phyloP scores from a whole-genome alignment of 1,140 invertebrate species.

The Drosophila grimshawi region DNA sequence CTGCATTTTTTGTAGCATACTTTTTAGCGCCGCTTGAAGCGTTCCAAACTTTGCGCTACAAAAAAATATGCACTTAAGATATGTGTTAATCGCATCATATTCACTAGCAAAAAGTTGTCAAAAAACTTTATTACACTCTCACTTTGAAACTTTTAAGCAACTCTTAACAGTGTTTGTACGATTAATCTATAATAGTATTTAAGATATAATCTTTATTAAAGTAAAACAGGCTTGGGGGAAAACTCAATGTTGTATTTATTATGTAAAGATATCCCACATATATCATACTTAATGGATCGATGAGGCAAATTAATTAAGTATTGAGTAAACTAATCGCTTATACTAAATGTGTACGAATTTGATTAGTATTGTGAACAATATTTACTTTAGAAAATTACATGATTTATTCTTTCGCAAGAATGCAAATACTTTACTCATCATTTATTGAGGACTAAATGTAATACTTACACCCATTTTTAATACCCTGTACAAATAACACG shows the following conservation, averaged over 20 bases:
- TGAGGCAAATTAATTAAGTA: no score
- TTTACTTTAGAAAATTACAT: no score
- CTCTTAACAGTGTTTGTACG: conserved; percentile 2
- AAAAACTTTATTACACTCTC: conserved; percentile 10
- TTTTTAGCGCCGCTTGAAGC: conserved; percentile 12
- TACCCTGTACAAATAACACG: not conserved
- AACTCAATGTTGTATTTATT: no score
- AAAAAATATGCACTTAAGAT: conserved; percentile 23
- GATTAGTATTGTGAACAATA: no score
- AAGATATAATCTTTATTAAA: not conserved
- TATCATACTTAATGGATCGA: no score
- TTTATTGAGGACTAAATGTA: not conserved
- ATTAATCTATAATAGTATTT: not conserved
- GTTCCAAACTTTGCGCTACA: conserved; percentile 19
- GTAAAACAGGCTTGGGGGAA: no score
- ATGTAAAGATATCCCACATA: no score
- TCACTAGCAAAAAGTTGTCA: not conserved
- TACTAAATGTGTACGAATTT: no score
- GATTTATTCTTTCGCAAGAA: no score
- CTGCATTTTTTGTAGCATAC: conserved; percentile 31
- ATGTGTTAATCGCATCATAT: conserved; percentile 20
- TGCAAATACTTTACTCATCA: not conserved
- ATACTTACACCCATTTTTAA: not conserved
- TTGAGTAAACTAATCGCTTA: no score
- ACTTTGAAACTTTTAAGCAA: not conserved